phyloP scores from a whole-genome alignment of 2,888 invertebrate genomes.

The Drymonia ruficornis region DNA sequence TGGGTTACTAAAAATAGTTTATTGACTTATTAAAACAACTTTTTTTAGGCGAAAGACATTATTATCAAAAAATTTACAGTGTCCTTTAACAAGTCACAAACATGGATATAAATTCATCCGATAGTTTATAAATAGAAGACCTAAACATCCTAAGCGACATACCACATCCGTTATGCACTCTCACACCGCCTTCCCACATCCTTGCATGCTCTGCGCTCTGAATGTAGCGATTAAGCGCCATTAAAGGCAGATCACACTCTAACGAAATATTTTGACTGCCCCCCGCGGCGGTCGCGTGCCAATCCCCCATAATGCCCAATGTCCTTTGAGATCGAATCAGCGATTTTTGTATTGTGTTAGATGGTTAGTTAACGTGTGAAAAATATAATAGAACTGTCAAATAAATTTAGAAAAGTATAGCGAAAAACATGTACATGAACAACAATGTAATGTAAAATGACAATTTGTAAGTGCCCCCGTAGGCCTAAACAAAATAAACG shows the following conservation, averaged over 20 bases:
- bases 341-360: neutral
- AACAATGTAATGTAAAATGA: too few relatives aligned
- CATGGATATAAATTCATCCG: too few relatives aligned
- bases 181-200: neutral
- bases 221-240: conserved; percentile 24
- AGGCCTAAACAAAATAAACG: too few relatives aligned
- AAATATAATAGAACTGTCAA: neutral
- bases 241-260: conserved; percentile 32
- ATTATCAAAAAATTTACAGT: too few relatives aligned
- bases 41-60: too few relatives aligned
- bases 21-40: neutral
- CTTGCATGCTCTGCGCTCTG: neutral
- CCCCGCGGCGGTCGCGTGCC: conserved; percentile 40
- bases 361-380: neutral
- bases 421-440: too few relatives aligned
- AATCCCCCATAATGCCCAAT: conserved; percentile 25
- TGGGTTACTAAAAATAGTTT: too few relatives aligned
- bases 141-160: neutral
- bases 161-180: conserved; percentile 13
- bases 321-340: neutral
- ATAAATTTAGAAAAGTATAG: too few relatives aligned
- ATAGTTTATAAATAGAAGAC: too few relatives aligned
- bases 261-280: conserved; percentile 45
- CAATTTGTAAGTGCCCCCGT: too few relatives aligned
- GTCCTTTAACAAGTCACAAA: too few relatives aligned